phyloP scores from a whole-genome alignment of 2,888 invertebrate genomes.

The Pollenia griseotomentosa region DNA sequence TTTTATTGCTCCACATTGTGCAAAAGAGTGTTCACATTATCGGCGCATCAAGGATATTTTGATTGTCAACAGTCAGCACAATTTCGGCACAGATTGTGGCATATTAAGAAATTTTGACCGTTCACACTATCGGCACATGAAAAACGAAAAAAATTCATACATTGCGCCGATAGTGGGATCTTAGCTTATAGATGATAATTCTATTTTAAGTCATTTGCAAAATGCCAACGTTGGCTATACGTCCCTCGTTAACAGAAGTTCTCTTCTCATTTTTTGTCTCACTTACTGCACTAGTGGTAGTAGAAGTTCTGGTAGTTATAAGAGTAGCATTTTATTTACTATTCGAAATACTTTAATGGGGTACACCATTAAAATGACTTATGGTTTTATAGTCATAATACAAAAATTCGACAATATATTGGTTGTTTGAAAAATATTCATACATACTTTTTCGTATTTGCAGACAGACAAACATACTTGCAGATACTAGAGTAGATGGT shows the following conservation, averaged over 20 bases:
- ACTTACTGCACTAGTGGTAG: slow-evolving; percentile 22
- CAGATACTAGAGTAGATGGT: not conserved
- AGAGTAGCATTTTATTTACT: slow-evolving; percentile 59
- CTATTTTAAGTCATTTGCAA: too few relatives aligned
- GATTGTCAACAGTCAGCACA: too few relatives aligned
- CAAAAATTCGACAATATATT: slow-evolving; percentile 68
- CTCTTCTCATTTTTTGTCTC: not conserved
- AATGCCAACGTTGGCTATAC: not conserved
- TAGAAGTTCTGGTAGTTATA: slow-evolving; percentile 46
- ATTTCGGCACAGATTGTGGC: too few relatives aligned
- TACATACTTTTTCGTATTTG: not conserved
- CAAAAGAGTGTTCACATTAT: too few relatives aligned
- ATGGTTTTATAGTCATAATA: slow-evolving; percentile 67
- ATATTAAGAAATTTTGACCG: too few relatives aligned
- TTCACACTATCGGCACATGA: too few relatives aligned
- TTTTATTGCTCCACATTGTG: too few relatives aligned
- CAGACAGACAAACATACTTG: not conserved
- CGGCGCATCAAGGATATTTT: too few relatives aligned
- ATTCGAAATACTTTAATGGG: slow-evolving; percentile 69
- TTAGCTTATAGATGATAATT: too few relatives aligned
- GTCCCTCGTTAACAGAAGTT: slow-evolving; percentile 9
- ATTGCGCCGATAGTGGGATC: too few relatives aligned
- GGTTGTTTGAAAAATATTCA: slow-evolving; percentile 54
- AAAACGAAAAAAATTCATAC: too few relatives aligned
- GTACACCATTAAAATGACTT: slow-evolving; percentile 75